A percentile compares a stretch with the other conserved stretches of the same genome.
These are phyloP conservation scores for Anodontia alba DNA, from an alignment of 2,888 invertebrate genomes.

Conservation along the genomic window DNA sequence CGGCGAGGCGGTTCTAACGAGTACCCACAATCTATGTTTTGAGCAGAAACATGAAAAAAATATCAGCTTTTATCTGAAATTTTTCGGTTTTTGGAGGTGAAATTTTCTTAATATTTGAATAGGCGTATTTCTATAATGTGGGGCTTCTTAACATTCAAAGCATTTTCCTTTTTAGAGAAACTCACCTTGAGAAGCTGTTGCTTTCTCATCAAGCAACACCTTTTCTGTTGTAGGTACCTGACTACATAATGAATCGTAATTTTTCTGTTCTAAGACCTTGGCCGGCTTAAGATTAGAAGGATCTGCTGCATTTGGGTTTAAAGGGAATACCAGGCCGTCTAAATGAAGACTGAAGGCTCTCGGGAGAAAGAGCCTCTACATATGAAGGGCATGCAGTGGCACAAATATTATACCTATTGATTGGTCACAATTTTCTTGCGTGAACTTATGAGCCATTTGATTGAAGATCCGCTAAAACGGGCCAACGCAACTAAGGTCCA, in stretches of 20 bases:
- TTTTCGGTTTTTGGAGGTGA: too few species aligned
- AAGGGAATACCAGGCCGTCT: neutral
- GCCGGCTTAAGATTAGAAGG: neutral
- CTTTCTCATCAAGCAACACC: neutral
- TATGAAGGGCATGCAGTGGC: neutral
- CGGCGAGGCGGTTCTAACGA: too few species aligned
- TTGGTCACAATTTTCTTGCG: conserved; percentile 15
- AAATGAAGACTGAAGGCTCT: neutral
- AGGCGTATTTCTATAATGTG: conserved; percentile 1
- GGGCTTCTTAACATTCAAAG: neutral
- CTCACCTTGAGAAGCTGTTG: neutral
- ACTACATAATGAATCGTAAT: neutral
- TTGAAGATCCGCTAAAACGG: conserved; percentile 37
- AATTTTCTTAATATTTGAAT: too few species aligned
- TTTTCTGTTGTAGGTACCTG: neutral
- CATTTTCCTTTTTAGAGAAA: neutral
- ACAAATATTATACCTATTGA: neutral
- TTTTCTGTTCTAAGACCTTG: neutral
- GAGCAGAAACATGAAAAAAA: too few species aligned
- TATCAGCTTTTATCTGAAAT: too few species aligned
- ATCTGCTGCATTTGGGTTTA: neutral
- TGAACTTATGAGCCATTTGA: conserved; percentile 33
- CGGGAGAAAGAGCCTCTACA: neutral
- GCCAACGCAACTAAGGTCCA: conserved; percentile 48
- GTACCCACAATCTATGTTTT: too few species aligned